Percentiles rank a stretch among this genome's conserved stretches.
These are phyloP conservation scores for Manis crassicaudata DNA, from an alignment of 2,797 vertebrate genomes.

Conservation along the genomic window DNA sequence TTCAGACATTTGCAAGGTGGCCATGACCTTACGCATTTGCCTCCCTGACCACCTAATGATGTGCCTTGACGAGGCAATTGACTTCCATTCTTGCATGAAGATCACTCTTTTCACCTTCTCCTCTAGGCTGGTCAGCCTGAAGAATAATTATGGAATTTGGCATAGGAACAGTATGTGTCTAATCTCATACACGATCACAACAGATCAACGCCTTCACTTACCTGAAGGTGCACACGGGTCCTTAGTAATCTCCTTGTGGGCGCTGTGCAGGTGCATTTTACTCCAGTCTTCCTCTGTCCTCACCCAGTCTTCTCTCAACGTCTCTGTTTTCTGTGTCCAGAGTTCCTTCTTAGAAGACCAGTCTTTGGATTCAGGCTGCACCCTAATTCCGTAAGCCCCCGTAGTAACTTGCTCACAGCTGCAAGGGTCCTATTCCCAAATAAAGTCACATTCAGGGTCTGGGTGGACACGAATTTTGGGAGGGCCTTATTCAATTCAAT, in stretches of 20 bases:
- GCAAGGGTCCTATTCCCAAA: neutral
- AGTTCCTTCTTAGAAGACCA: neutral
- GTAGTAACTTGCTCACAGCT: no score
- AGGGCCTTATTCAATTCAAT: neutral
- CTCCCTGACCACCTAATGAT: neutral
- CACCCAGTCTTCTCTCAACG: neutral
- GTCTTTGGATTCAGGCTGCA: neutral
- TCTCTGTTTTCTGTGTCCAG: neutral
- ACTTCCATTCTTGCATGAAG: neutral
- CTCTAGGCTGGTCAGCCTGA: neutral
- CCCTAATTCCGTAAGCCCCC: neutral
- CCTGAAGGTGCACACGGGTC: neutral
- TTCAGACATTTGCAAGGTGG: neutral
- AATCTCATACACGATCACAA: neutral
- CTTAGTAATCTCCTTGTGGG: neutral
- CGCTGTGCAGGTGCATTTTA: neutral
- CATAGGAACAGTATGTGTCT: neutral
- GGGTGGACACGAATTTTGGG: neutral
- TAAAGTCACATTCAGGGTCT: neutral
- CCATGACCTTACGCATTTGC: accelerated
- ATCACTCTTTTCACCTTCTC: neutral
- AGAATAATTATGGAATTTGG: neutral
- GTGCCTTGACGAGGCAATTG: neutral
- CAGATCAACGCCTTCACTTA: neutral
- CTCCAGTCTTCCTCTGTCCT: neutral